Conservation (phyloP, 2,113 vertebrate genomes). For the Geococcyx californianus region DNA sequence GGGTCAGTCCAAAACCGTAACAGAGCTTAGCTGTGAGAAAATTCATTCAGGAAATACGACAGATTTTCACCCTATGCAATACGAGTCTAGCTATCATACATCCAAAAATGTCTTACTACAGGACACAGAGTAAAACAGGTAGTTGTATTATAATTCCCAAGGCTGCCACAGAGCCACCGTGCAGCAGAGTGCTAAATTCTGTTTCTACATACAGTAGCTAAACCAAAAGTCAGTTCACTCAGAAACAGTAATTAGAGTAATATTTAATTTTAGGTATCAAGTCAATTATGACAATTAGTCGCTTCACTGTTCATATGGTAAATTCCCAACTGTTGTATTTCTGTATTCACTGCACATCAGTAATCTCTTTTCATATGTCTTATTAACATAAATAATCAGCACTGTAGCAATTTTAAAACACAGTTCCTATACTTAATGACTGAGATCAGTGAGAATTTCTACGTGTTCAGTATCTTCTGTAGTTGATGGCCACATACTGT, state of each 20-base stretch:
- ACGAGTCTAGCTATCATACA: not conserved
- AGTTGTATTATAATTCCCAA: not conserved
- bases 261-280: not conserved
- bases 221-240: not conserved
- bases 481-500: not conserved
- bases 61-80: not conserved
- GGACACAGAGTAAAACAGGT: not conserved
- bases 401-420: not conserved
- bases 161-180: fast-evolving
- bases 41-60: not conserved
- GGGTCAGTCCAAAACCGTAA: not conserved
- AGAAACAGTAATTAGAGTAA: not conserved
- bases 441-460: not conserved
- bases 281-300: not conserved
- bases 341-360: not conserved
- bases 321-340: not conserved
- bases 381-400: not conserved
- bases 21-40: not conserved
- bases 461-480: not conserved
- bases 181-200: not conserved
- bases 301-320: not conserved
- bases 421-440: not conserved
- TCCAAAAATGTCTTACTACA: not conserved
- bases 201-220: not conserved
- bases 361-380: not conserved